Conservation (phyloP, 64 coral and sea anemone species). For the Trachythela sp. region DNA sequence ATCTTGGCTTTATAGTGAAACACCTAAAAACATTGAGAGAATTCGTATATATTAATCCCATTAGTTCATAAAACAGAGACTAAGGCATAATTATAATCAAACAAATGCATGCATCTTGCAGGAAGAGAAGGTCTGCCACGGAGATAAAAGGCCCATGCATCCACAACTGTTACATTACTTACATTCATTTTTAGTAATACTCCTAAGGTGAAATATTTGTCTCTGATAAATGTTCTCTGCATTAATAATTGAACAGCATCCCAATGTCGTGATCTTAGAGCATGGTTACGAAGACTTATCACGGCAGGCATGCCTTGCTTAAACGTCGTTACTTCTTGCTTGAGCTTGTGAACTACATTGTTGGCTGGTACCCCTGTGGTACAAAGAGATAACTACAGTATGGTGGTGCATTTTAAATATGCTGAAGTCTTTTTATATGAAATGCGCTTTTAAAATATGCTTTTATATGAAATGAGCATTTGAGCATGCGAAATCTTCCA, state of each 20-base stretch:
- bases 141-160: too few species aligned
- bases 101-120: too few species aligned
- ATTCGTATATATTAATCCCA: not conserved
- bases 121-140: not conserved
- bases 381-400: not conserved
- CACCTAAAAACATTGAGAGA: slow-evolving; percentile 51
- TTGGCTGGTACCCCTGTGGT: slow-evolving; percentile 74
- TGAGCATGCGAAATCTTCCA: too few species aligned
- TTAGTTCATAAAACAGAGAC: too few species aligned
- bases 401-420: too few species aligned
- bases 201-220: slow-evolving; percentile 81
- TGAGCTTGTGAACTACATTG: slow-evolving; percentile 71
- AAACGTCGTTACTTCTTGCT: slow-evolving; percentile 76
- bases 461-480: too few species aligned
- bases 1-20: slow-evolving; percentile 92
- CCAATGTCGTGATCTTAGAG: slow-evolving; percentile 81
- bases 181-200: slow-evolving; percentile 76
- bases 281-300: slow-evolving; percentile 77
- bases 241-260: slow-evolving; percentile 80
- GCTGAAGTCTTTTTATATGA: too few species aligned
- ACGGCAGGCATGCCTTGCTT: slow-evolving; percentile 90
- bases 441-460: too few species aligned
- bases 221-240: slow-evolving; percentile 66
- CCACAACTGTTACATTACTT: not conserved
- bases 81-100: too few species aligned